A percentile compares a stretch with the other conserved stretches of the same genome.
Conservation (phyloP, 1,140 invertebrate species). For the Cotesia vestalis region DNA sequence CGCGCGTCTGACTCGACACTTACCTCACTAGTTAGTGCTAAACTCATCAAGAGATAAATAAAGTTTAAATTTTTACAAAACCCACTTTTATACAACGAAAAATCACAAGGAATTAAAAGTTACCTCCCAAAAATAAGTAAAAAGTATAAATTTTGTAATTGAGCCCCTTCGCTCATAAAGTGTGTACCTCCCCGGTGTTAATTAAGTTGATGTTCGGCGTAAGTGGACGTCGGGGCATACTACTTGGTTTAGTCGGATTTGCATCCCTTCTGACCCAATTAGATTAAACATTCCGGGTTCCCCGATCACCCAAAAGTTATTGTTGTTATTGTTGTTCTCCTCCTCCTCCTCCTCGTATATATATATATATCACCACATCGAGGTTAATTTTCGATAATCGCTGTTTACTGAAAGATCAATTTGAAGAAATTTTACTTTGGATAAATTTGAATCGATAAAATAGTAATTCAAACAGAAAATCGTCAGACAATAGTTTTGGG, state of each 20-base stretch:
- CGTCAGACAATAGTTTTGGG: neutral
- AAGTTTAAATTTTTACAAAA: constrained; percentile 7
- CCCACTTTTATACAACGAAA: constrained; percentile 28
- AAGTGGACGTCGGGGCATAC: constrained; percentile 11
- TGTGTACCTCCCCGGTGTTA: neutral
- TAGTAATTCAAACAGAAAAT: no score
- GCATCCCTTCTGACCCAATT: constrained; percentile 53
- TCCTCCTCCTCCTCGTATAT: no score
- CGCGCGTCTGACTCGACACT: neutral
- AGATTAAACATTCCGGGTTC: constrained; percentile 42
- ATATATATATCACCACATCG: no score
- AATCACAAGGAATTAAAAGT: constrained; percentile 7
- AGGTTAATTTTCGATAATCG: no score
- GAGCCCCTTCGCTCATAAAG: no score
- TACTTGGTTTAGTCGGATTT: constrained; percentile 40
- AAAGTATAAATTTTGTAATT: no score
- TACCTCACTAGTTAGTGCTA: neutral
- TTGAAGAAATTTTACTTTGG: no score
- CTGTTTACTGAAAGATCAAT: no score
- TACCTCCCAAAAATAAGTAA: no score
- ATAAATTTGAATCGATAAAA: no score
- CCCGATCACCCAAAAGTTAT: constrained; percentile 1
- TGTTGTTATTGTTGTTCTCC: neutral
- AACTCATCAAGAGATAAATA: neutral
- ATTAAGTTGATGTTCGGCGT: constrained; percentile 7